These are phyloP conservation scores for Poecile atricapillus DNA, from an alignment of 2,113 vertebrate species.

Conservation along the genomic window DNA sequence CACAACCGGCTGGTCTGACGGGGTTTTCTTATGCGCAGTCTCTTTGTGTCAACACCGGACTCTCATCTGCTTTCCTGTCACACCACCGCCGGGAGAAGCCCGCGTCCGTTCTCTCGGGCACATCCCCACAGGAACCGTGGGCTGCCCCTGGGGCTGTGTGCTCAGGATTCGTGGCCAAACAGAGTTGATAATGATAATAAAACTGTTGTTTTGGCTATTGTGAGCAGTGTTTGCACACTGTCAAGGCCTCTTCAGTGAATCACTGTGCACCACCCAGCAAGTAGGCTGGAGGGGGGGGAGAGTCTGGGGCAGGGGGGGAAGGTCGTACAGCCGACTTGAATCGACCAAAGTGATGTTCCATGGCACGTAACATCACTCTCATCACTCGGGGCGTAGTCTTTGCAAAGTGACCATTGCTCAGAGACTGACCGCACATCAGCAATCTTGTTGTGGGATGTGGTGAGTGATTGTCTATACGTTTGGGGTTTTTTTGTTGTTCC, in stretches of 20 bases:
- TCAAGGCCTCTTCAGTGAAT: neutral
- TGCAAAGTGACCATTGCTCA: neutral
- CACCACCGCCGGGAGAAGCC: accelerated
- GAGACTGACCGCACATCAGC: neutral
- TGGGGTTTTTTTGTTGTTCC: neutral
- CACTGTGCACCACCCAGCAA: neutral
- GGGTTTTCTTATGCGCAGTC: neutral
- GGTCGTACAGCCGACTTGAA: neutral
- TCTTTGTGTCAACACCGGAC: neutral
- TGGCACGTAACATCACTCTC: neutral
- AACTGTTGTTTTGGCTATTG: neutral
- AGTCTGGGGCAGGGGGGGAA: neutral
- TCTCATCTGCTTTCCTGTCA: neutral
- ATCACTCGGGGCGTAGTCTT: neutral
- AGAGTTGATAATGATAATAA: neutral
- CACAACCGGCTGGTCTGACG: neutral
- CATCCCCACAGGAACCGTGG: neutral
- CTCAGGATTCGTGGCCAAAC: neutral
- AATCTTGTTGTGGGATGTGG: neutral
- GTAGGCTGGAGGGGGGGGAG: neutral
- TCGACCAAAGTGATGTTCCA: neutral
- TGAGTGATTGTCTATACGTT: neutral
- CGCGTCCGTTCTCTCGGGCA: accelerated
- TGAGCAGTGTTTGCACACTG: neutral
- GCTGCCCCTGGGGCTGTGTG: too few relatives aligned